Evolutionary conservation across 2,113 vertebrate genomes (phyloP), one percentile per base, ranked within the genome.

Genomic region (Anolis carolinensis): DNA sequence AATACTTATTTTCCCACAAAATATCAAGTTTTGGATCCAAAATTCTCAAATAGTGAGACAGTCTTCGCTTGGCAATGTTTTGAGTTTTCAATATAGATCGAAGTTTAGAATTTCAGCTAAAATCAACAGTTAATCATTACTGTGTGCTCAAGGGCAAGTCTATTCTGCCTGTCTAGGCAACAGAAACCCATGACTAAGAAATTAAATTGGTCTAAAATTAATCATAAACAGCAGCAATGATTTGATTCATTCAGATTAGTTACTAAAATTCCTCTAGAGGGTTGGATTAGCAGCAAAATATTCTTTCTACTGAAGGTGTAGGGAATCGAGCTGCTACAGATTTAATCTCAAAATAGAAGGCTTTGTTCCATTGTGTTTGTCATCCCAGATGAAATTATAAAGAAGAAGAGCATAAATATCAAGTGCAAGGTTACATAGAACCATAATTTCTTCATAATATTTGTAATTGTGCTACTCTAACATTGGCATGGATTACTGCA

Each of bases 171-270:
- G 70, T 91, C 85, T 86, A 93, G 91, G 90, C 93, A 80, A 93
- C 84, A 74, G 91, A 95, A 94, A 93, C 1, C 92, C 90, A 88
- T 94, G 91, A 93, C 95, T 94, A 94, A 95, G 93, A 95, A 95
- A 94, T 92, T 93, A 93, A 93, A 94, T 91, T 91, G 92, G 89
- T 32, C 92, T 90, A 84, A 93, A 95, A 95, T 94, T 95, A 95
- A 94, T 93, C 89, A 88, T 93, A 93, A 90, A 92, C 91, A 93
- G 80, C 59, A 88, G 78, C 80, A 92, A 92, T 91, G 4, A 93
- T 94, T 95, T 91, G 91, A 94, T 95, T 93, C 92, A 90, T 87
- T 73, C 90, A 92, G 94, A 95, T 93, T 88, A 94, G 86, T 89
- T 90, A 85, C 90, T 93, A 93, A 93, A 93, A 90, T 91, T 89